Percentiles rank a stretch among this genome's conserved stretches.
phyloP scores from a whole-genome alignment of 2,797 vertebrate genomes.

The Hippocampus kuda region DNA sequence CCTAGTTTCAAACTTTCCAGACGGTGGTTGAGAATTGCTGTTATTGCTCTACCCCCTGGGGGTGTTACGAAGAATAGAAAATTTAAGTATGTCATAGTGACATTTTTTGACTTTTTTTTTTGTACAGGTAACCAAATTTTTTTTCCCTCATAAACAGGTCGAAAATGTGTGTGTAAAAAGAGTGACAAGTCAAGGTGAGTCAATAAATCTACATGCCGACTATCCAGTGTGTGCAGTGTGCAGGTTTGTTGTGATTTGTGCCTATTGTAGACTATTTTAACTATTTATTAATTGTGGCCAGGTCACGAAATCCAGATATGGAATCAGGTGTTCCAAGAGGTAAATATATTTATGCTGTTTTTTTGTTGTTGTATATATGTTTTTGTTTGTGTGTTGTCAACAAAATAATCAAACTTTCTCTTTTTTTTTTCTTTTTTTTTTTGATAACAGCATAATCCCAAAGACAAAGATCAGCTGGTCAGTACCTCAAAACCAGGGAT shows the following conservation, averaged over 20 bases:
- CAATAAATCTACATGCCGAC: not conserved
- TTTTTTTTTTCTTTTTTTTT: not conserved
- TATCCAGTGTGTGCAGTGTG: not conserved
- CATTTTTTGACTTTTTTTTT: not conserved
- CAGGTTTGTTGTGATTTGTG: not conserved
- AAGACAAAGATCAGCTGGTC: not conserved
- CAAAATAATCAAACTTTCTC: not conserved
- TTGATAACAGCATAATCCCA: not conserved
- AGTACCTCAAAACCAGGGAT: not conserved
- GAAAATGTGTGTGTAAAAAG: slow-evolving; percentile 77
- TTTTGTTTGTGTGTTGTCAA: not conserved
- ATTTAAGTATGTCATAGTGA: not conserved
- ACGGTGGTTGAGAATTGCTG: too few relatives aligned
- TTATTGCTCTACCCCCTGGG: too few relatives aligned
- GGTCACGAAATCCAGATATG: slow-evolving; percentile 60
- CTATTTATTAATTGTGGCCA: slow-evolving; percentile 25
- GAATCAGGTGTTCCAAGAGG: slow-evolving; percentile 67
- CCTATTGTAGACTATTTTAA: not conserved
- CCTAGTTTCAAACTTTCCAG: too few relatives aligned
- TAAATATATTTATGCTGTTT: slow-evolving; percentile 38
- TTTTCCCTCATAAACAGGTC: slow-evolving; percentile 51
- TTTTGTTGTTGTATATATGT: not conserved
- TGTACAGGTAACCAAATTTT: not conserved
- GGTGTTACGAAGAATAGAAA: too few relatives aligned
- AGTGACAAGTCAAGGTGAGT: slow-evolving; percentile 71